Evolutionary conservation across 2,797 vertebrate species (phyloP).

Genomic region (Trematomus bernacchii): DNA sequence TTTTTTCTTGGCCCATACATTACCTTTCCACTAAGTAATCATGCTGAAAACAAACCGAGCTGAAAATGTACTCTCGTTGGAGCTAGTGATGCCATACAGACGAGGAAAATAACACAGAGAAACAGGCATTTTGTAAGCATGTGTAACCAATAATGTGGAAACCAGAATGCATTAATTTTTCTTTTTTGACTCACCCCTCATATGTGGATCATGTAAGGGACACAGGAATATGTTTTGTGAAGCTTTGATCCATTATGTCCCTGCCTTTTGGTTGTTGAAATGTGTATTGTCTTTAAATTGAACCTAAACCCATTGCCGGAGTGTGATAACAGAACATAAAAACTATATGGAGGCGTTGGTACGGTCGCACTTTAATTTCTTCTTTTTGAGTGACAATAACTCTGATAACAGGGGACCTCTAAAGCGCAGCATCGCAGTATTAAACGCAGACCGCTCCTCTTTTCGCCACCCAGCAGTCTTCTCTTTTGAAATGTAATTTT

Average conservation of each 20-base stretch:
- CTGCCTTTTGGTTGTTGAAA: no score
- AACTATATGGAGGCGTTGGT: slow-evolving; percentile 6
- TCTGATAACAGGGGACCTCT: slow-evolving; percentile 48
- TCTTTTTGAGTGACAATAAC: slow-evolving; percentile 52
- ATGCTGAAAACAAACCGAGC: no score
- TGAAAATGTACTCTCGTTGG: no score
- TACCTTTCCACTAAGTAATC: no score
- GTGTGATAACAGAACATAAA: slow-evolving; percentile 13
- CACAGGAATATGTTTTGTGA: background rate
- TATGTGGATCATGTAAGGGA: background rate
- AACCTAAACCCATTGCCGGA: background rate
- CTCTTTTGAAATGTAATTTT: slow-evolving; percentile 50
- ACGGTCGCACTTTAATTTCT: slow-evolving; percentile 15
- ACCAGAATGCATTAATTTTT: background rate
- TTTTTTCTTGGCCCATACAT: no score
- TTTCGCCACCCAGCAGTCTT: slow-evolving; percentile 51
- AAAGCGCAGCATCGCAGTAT: slow-evolving; percentile 40
- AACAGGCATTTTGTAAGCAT: background rate
- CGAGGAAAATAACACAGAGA: background rate
- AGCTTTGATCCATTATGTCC: background rate
- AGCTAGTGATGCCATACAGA: background rate
- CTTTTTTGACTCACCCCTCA: background rate
- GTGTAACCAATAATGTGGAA: background rate
- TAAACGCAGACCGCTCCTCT: slow-evolving; percentile 36
- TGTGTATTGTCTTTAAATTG: slow-evolving; percentile 2